phyloP scores from a whole-genome alignment of 2,113 vertebrate species.

The Trematomus loennbergii region DNA sequence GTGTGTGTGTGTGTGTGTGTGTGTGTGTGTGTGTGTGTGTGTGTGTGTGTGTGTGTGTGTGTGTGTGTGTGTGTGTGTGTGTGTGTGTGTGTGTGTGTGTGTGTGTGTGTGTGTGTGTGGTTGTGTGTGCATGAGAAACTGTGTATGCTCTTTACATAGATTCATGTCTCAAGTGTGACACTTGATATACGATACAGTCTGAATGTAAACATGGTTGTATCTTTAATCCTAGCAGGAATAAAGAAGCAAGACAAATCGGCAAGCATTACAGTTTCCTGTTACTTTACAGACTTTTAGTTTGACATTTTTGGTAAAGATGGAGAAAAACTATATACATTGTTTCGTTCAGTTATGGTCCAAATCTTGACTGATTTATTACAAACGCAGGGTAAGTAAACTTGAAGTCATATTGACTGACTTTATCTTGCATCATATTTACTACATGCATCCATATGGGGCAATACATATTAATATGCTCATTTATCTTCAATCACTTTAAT shows the following conservation, averaged over 20 bases:
- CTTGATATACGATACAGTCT: not conserved
- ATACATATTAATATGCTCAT: not conserved
- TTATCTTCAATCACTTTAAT: not conserved
- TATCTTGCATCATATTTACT: not conserved
- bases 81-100: too few species aligned
- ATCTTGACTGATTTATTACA: not conserved
- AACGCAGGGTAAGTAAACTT: not conserved
- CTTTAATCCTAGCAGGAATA: conserved; percentile 2
- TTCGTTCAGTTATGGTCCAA: not conserved
- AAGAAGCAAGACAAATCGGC: not conserved
- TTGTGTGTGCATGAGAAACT: too few species aligned
- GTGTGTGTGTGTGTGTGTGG: too few species aligned
- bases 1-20: too few species aligned
- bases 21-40: too few species aligned
- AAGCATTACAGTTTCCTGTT: too few species aligned
- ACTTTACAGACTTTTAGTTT: not conserved
- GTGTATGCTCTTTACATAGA: not conserved
- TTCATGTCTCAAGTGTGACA: not conserved
- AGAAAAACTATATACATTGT: not conserved
- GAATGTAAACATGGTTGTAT: not conserved
- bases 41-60: too few species aligned
- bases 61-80: conserved; percentile 1
- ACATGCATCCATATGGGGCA: not conserved
- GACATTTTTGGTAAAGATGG: too few species aligned
- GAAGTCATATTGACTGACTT: not conserved